phyloP scores from a whole-genome alignment of 2,797 vertebrate species.

The Ctenopoma kingsleyae region DNA sequence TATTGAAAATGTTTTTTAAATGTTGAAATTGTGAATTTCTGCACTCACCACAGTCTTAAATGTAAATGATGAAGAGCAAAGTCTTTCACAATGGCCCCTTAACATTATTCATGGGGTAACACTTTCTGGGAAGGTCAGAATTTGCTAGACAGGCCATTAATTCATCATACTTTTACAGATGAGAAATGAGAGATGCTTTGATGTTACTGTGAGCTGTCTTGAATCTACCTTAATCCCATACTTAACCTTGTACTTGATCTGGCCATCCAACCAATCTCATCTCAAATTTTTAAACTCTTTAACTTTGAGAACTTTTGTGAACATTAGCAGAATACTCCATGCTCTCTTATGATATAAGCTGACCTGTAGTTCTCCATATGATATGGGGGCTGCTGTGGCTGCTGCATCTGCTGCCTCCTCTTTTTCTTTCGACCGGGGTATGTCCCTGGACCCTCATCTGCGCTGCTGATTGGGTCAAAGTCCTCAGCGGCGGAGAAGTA shows the following conservation, averaged over 20 bases:
- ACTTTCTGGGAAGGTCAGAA: constrained; percentile 38
- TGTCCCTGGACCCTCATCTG: constrained; percentile 96
- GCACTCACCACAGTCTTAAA: background rate
- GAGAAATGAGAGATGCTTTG: constrained; percentile 48
- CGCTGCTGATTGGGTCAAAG: constrained; percentile 96
- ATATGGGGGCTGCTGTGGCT: constrained; percentile 86
- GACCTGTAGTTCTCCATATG: constrained; percentile 84
- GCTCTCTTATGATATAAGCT: constrained; percentile 17
- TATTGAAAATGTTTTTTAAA: constrained; percentile 4
- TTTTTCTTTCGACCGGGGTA: constrained; percentile 97
- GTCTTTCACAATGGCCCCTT: constrained; percentile 8
- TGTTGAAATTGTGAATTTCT: background rate
- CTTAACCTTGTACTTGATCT: constrained; percentile 42
- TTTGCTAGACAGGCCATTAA: constrained; percentile 41
- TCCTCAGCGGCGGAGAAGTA: constrained; percentile 98
- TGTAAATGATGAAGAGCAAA: constrained; percentile 3
- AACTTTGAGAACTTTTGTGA: constrained; percentile 33
- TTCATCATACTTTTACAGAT: constrained; percentile 34
- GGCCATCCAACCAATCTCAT: constrained; percentile 4
- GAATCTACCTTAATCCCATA: constrained; percentile 30
- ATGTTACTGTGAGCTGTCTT: constrained; percentile 42
- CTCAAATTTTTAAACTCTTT: constrained; percentile 16
- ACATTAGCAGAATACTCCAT: background rate
- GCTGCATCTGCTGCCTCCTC: constrained; percentile 87
- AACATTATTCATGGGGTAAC: constrained; percentile 26